A percentile compares a stretch with the other conserved stretches of the same genome.
These are phyloP conservation scores for Xiphophorus hellerii DNA, from an alignment of 2,113 vertebrate genomes.

Conservation along the genomic window DNA sequence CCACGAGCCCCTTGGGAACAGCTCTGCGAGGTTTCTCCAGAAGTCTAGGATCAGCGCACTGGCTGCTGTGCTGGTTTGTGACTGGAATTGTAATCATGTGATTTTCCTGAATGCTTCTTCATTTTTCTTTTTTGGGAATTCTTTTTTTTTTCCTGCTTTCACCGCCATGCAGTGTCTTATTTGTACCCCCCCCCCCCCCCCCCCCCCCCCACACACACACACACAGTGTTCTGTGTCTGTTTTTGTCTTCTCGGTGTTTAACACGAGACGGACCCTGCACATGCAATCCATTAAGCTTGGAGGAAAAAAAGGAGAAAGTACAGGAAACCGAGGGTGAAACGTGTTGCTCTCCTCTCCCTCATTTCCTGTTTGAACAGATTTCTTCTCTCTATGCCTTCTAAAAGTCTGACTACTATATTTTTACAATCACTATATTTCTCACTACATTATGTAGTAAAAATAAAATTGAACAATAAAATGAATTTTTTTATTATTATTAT, in stretches of 20 bases:
- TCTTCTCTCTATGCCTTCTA: slow-evolving; percentile 26
- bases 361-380: slow-evolving; percentile 59
- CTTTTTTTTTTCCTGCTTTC: slow-evolving; percentile 19
- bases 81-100: slow-evolving; percentile 81
- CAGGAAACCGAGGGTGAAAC: slow-evolving; percentile 71
- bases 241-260: slow-evolving; percentile 45
- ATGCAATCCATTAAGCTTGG: slow-evolving; percentile 79
- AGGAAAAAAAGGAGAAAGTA: slow-evolving; percentile 59
- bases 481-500: too few species aligned
- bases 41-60: slow-evolving; percentile 77
- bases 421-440: neutral
- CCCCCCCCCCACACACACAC: too few species aligned
- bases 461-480: neutral
- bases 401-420: neutral
- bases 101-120: slow-evolving; percentile 43
- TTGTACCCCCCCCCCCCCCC: slow-evolving; percentile 2
- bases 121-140: slow-evolving; percentile 4
- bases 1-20: slow-evolving; percentile 80
- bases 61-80: slow-evolving; percentile 71
- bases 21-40: slow-evolving; percentile 71
- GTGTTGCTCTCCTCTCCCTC: slow-evolving; percentile 66
- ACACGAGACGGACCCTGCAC: slow-evolving; percentile 64
- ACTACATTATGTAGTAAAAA: neutral
- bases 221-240: slow-evolving; percentile 30
- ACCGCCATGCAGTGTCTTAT: slow-evolving; percentile 14